Evolutionary conservation across 2,113 vertebrate species (phyloP).

Genomic region (Vidua macroura): DNA sequence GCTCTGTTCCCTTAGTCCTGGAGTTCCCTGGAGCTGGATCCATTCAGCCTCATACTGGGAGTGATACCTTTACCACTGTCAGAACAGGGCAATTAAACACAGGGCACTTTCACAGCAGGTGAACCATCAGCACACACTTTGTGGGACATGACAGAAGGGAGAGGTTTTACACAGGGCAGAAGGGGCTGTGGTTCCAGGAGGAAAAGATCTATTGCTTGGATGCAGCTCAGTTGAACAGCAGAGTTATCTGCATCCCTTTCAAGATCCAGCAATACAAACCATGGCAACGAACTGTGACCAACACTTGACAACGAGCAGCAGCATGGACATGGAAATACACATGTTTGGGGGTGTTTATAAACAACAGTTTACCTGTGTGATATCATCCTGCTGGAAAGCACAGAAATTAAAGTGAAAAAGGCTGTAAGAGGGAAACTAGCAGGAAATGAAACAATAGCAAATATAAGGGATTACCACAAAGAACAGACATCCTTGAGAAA

Average conservation of each 20-base stretch:
- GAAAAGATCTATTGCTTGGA: background rate
- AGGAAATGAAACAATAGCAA: conserved; percentile 51
- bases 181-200: background rate
- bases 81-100: background rate
- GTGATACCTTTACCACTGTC: background rate
- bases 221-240: background rate
- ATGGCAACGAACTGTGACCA: background rate
- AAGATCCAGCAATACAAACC: background rate
- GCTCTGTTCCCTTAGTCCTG: background rate
- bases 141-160: background rate
- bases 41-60: background rate
- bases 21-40: background rate
- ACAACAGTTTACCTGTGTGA: conserved; percentile 58
- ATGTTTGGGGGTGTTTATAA: background rate
- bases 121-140: background rate
- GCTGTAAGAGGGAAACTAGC: conserved; percentile 57
- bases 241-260: background rate
- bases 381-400: conserved; percentile 66
- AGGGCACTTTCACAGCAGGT: background rate
- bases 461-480: conserved; percentile 48
- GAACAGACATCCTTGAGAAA: conserved; percentile 13
- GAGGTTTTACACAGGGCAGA: background rate
- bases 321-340: background rate
- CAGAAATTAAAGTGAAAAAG: conserved; percentile 65
- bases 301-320: background rate